Evolutionary conservation across 2,888 invertebrate species (phyloP), one percentile per base, ranked within the genome.

Genomic region (Cryptosula pallasiana): DNA sequence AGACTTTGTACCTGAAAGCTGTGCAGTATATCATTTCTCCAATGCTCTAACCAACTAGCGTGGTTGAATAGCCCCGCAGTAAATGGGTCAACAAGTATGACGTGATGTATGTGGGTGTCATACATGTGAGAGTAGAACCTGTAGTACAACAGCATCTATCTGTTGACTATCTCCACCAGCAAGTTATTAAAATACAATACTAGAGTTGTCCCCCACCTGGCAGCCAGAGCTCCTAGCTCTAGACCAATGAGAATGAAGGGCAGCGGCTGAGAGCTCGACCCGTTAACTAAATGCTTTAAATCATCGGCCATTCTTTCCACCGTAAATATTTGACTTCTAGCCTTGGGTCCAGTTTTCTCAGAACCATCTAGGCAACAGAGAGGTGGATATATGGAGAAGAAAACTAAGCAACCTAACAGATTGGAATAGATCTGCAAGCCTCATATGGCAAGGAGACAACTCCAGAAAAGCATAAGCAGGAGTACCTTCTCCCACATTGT

Each of bases 291-390:
- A 25, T 78, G 77, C 71, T 80, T 76, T 0, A 84, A 73, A 73
- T 84, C 83, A 72, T 82, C 83, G 16, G 78, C 80, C 84, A 83
- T 84, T 73, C 83, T 83, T 75, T 82, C 82, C 35, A 80, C 79
- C 35, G 81, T 81, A 74, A 78, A 81, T 55, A 78, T 80, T 55
- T 77, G 76, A n/a, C 55, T 23, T n/a, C 9, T 55, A n/a, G 23
- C 25, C n/a, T n/a, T n/a, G n/a, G n/a, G n/a, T n/a, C n/a, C n/a
- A n/a, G n/a, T n/a, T n/a, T n/a, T n/a, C n/a, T n/a, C n/a, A n/a
- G n/a, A n/a, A n/a, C n/a, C n/a, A n/a, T n/a, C n/a, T n/a, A n/a
- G n/a, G n/a, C n/a, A n/a, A n/a, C n/a, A n/a, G n/a, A n/a, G n/a
- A n/a, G n/a, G n/a, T n/a, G n/a, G n/a, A n/a, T n/a, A n/a, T n/a